Evolutionary conservation across 1,140 invertebrate species (phyloP).

Genomic region (Meteorus sp.): DNA sequence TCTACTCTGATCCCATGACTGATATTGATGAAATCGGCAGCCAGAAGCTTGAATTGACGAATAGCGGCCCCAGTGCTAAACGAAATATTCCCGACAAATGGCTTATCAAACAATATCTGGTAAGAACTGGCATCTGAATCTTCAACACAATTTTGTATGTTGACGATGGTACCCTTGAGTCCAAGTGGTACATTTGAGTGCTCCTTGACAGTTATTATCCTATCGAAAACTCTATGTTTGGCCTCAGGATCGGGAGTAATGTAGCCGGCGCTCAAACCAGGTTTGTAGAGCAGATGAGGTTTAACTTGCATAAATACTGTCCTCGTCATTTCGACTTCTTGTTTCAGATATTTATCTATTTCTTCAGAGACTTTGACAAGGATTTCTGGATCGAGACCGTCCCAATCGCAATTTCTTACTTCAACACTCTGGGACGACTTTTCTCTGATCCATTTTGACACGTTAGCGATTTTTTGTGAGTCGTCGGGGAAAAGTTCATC

Average conservation of each 20-base stretch:
- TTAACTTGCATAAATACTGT: conserved; percentile 75
- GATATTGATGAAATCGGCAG: conserved; percentile 65
- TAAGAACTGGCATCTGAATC: conserved; percentile 63
- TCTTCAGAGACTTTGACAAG: conserved; percentile 66
- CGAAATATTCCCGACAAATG: conserved; percentile 61
- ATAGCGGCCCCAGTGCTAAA: conserved; percentile 59
- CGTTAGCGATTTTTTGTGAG: conserved; percentile 59
- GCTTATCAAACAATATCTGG: conserved; percentile 77
- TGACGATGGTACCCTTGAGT: conserved; percentile 79
- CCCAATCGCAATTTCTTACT: conserved; percentile 67
- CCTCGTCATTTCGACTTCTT: conserved; percentile 44
- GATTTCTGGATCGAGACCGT: conserved; percentile 70
- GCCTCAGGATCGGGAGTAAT: conserved; percentile 67
- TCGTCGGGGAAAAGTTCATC: conserved; percentile 67
- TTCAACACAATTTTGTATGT: conserved; percentile 63
- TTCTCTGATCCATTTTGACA: conserved; percentile 72
- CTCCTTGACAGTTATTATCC: conserved; percentile 77
- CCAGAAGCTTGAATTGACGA: conserved; percentile 61
- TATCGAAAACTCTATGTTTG: conserved; percentile 74
- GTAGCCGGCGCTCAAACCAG: conserved; percentile 43
- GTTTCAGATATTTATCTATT: conserved; percentile 56
- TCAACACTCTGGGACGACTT: conserved; percentile 66
- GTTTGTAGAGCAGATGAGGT: conserved; percentile 68
- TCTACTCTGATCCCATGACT: conserved; percentile 58
- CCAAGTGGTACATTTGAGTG: conserved; percentile 80